Conservation (phyloP, 1,140 invertebrate genomes). For the Andrena cerasifolii region DNA sequence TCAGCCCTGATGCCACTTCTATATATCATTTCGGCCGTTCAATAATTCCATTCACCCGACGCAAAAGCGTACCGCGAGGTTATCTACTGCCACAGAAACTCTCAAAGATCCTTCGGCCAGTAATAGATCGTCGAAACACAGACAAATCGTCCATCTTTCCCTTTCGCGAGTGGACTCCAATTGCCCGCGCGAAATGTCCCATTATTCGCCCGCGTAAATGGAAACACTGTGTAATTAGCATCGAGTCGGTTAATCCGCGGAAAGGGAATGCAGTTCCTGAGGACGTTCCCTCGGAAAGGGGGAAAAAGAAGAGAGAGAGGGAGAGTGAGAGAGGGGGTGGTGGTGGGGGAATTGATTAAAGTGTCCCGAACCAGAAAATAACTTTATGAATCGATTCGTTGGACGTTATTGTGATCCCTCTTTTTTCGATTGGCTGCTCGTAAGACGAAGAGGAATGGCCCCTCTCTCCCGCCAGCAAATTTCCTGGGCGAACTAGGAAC, state of each 20-base stretch:
- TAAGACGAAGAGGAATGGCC: slow-evolving; percentile 19
- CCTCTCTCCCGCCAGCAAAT: slow-evolving; percentile 12
- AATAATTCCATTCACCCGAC: slow-evolving; percentile 44
- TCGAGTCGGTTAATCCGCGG: neutral
- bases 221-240: neutral
- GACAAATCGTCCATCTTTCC: neutral
- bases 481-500: neutral
- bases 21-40: slow-evolving; percentile 30
- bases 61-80: slow-evolving; percentile 27
- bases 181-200: neutral
- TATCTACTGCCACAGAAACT: slow-evolving; percentile 42
- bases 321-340: too few relatives aligned
- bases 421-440: neutral
- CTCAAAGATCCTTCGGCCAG: neutral
- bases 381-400: slow-evolving; percentile 20
- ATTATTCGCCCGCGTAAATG: too few relatives aligned
- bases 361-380: neutral
- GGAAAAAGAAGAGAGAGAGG: too few relatives aligned
- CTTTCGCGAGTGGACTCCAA: neutral
- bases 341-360: slow-evolving; percentile 14
- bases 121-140: neutral
- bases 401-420: slow-evolving; percentile 10
- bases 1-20: slow-evolving; percentile 34
- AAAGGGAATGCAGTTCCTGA: neutral
- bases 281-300: too few relatives aligned